Evolutionary conservation across 2,888 invertebrate species (phyloP).

Genomic region (Limnephilus marmoratus): DNA sequence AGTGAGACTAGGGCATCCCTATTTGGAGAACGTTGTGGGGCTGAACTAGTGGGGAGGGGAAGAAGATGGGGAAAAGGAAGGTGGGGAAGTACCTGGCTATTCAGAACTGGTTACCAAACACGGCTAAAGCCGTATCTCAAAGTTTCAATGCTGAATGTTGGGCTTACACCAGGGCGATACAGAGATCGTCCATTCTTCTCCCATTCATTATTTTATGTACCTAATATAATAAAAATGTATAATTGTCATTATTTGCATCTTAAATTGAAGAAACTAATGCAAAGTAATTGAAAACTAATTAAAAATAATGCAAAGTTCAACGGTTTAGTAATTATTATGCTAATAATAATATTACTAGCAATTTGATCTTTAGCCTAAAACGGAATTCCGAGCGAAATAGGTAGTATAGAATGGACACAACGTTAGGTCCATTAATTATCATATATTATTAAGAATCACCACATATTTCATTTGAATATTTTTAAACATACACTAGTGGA

Average conservation of each 20-base stretch:
- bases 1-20: no score
- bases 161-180: no score
- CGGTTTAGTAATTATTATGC: not conserved
- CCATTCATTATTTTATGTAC: no score
- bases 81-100: no score
- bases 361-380: not conserved
- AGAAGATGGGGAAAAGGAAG: no score
- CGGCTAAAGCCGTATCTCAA: no score
- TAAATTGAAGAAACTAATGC: not conserved
- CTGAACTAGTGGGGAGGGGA: no score
- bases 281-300: no score
- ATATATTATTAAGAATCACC: not conserved
- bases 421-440: not conserved
- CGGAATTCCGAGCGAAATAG: not conserved
- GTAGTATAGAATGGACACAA: not conserved
- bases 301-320: not conserved
- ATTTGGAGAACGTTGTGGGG: no score
- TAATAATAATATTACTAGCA: not conserved
- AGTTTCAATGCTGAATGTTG: no score
- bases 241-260: not conserved
- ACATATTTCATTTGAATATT: not conserved
- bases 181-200: no score
- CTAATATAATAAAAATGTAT: not conserved
- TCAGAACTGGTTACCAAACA: no score
- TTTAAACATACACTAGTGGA: not conserved